Evolutionary conservation across 2,113 vertebrate species (phyloP).

Genomic region (Zosterops hypoxanthus): DNA sequence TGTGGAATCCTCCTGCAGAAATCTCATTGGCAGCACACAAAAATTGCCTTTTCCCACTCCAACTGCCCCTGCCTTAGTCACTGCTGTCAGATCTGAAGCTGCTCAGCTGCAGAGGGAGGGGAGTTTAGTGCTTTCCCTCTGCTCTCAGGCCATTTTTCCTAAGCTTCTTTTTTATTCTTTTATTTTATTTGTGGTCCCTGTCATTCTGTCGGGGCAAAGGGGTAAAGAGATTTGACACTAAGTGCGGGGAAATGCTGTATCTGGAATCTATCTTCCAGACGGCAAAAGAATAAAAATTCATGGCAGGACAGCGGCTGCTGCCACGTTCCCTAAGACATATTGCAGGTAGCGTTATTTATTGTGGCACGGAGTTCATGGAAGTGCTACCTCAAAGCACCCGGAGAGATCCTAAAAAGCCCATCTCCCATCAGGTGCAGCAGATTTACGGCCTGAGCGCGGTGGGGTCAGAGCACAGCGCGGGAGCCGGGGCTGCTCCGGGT

Average conservation of each 20-base stretch:
- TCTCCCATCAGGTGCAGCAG: slow-evolving; percentile 84
- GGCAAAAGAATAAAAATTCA: slow-evolving; percentile 85
- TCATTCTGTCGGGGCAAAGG: slow-evolving; percentile 80
- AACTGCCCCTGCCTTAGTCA: background rate
- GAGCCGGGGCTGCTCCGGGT: slow-evolving; percentile 64
- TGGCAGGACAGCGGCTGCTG: slow-evolving; percentile 80
- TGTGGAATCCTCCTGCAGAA: background rate
- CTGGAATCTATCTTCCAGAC: slow-evolving; percentile 85
- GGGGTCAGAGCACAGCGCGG: slow-evolving; percentile 60
- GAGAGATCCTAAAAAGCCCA: slow-evolving; percentile 88
- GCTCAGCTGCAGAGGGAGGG: slow-evolving; percentile 1
- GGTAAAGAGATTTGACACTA: slow-evolving; percentile 85
- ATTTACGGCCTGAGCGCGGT: slow-evolving; percentile 76
- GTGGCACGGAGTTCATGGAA: slow-evolving; percentile 84
- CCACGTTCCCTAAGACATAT: slow-evolving; percentile 84
- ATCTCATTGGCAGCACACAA: background rate
- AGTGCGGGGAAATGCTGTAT: slow-evolving; percentile 80
- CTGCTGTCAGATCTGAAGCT: background rate
- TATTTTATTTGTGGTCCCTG: slow-evolving; percentile 84
- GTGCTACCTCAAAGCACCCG: slow-evolving; percentile 83
- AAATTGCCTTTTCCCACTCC: background rate
- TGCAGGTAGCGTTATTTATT: slow-evolving; percentile 86
- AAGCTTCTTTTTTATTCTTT: slow-evolving; percentile 67
- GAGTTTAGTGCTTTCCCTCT: slow-evolving; percentile 42
- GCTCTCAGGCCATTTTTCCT: slow-evolving; percentile 72